Evolutionary conservation across 2,113 vertebrate species (phyloP), one percentile per base, ranked within the genome.

Genomic region (Recurvirostra avosetta): DNA sequence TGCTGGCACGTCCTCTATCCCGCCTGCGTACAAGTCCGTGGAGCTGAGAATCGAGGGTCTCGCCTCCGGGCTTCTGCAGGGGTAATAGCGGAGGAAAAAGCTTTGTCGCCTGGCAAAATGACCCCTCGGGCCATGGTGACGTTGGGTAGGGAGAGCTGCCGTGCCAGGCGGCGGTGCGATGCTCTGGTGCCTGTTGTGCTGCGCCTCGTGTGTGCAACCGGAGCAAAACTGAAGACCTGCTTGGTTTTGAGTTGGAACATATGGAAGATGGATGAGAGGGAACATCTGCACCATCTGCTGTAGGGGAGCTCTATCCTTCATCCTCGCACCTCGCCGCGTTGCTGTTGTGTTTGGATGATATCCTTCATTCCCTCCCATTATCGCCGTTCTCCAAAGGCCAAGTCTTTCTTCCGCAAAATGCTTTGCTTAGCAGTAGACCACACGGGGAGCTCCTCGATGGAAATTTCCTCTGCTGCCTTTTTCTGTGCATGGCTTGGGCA

Each of bases 101-200:
- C 26, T 13, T 47, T 15, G 38, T 47, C 1, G 0, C 27, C 27
- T 36, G 34, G 38, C 15, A 49, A 30, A 58, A 25, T 8, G 45
- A 29, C n/a, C 30, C 26, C 43, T 29, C 0, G 1, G 38, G 43
- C 59, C 25, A 4, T 8, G 23, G 34, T 52, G 59, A 61, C 11
- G 0, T 2, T 17, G 38, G 52, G 38, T 26, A 15, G 40, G 40
- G 30, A 0, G 12, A 15, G 55, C 11, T 0, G 5, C 32, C 0
- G 2, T 43, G 19, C 27, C 2, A 1, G 30, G 30, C 0, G 1
- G 29, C 1, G 3, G 18, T 3, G 63, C 0, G 19, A 40, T 77
- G 38, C 58, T 7, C 25, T 4, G n/a, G 65, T 11, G 36, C 66
- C 65, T 21, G 12, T 29, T 41, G 22, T 1, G 0, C 16, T 11